phyloP scores from a whole-genome alignment of 2,113 vertebrate species.

The Acinonyx jubatus region DNA sequence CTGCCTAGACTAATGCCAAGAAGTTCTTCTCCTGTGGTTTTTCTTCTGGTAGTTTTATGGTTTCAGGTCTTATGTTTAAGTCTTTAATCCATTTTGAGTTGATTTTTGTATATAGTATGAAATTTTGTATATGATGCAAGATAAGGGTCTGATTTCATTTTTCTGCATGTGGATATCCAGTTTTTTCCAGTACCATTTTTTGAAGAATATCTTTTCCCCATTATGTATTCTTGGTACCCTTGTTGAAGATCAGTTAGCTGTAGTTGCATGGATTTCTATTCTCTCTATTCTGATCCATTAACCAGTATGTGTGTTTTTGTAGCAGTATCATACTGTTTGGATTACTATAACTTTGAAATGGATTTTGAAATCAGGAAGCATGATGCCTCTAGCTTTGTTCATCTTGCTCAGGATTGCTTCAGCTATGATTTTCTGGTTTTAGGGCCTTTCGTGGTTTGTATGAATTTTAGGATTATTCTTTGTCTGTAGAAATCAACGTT shows the following conservation, averaged over 20 bases:
- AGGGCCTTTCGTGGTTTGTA: background rate
- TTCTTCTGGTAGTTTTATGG: background rate
- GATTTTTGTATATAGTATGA: background rate
- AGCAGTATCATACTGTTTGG: background rate
- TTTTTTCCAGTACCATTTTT: background rate
- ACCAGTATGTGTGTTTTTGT: background rate
- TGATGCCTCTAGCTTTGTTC: background rate
- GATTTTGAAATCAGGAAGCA: background rate
- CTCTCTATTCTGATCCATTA: background rate
- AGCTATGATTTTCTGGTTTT: background rate
- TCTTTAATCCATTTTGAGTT: background rate
- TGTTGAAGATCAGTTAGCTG: background rate
- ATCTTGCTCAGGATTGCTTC: background rate
- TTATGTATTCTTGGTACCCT: background rate
- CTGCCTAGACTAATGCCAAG: background rate
- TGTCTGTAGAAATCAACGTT: background rate
- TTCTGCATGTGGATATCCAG: background rate
- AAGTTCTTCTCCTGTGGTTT: background rate
- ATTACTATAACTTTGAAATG: background rate
- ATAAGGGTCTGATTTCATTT: background rate
- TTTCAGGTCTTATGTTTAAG: background rate
- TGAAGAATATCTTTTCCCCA: background rate
- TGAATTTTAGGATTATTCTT: background rate
- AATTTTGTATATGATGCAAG: background rate
- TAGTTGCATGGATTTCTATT: background rate